Evolutionary conservation across 2,113 vertebrate species (phyloP).

Genomic region (Tupaia chinensis): DNA sequence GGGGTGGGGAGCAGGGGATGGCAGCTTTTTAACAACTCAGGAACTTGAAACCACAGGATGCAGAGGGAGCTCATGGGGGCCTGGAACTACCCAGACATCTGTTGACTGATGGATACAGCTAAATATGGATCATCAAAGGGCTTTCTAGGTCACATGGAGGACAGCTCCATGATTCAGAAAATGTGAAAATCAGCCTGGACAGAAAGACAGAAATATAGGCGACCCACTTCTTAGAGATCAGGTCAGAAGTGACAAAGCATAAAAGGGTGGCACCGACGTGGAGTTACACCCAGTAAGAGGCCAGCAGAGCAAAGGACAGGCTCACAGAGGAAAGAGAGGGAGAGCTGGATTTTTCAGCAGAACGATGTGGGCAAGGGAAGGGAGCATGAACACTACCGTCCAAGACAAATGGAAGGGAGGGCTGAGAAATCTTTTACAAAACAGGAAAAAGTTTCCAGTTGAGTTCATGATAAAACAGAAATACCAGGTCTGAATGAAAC

Average conservation of each 20-base stretch:
- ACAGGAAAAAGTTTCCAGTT: background rate
- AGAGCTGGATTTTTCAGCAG: slow-evolving; percentile 21
- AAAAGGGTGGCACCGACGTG: slow-evolving; percentile 38
- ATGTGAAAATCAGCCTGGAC: slow-evolving; percentile 73
- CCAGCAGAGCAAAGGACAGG: slow-evolving; percentile 49
- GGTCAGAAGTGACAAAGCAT: slow-evolving; percentile 44
- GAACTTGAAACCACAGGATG: slow-evolving; percentile 85
- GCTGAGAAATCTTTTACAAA: background rate
- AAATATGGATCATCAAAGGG: slow-evolving; percentile 84
- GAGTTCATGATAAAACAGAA: slow-evolving; percentile 4
- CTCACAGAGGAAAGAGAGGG: slow-evolving; percentile 30
- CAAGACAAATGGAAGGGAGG: slow-evolving; percentile 19
- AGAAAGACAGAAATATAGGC: slow-evolving; percentile 63
- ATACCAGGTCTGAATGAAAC: background rate
- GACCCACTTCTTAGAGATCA: slow-evolving; percentile 53
- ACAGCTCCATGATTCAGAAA: slow-evolving; percentile 78
- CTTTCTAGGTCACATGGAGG: slow-evolving; percentile 82
- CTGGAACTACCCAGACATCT: slow-evolving; percentile 82
- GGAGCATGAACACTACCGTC: background rate
- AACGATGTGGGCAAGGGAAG: background rate
- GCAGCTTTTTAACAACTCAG: slow-evolving; percentile 77
- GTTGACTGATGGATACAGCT: slow-evolving; percentile 83
- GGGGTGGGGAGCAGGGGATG: slow-evolving; percentile 39
- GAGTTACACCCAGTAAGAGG: slow-evolving; percentile 31
- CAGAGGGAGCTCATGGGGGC: slow-evolving; percentile 77